phyloP scores from a whole-genome alignment of 2,888 invertebrate genomes.

The Gerris lacustris region DNA sequence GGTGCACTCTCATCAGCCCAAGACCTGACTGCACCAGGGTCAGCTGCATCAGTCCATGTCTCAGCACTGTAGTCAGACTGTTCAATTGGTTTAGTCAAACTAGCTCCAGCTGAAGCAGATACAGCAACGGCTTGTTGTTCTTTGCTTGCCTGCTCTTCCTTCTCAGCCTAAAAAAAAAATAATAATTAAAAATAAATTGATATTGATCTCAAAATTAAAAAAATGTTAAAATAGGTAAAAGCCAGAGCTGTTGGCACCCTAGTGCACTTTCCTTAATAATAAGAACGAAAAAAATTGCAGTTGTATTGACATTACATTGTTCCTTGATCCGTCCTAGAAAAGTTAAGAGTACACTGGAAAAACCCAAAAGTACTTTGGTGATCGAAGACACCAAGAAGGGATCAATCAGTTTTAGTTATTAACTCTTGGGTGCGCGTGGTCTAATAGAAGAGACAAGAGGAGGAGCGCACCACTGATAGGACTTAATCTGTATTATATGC shows the following conservation, averaged over 20 bases:
- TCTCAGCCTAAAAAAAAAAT: background rate
- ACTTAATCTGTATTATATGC: too few species aligned
- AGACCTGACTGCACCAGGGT: background rate
- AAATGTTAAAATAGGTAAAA: background rate
- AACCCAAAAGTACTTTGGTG: too few species aligned
- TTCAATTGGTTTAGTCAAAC: background rate
- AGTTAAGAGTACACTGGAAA: too few species aligned
- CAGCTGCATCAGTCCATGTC: background rate
- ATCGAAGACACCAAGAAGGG: too few species aligned
- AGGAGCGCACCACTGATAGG: too few species aligned
- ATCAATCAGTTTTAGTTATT: too few species aligned
- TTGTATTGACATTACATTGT: too few species aligned
- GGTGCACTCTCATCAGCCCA: slow-evolving; percentile 3
- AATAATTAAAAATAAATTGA: too few species aligned
- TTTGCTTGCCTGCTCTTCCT: slow-evolving; percentile 5
- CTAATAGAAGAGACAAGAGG: too few species aligned
- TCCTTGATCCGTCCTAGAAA: too few species aligned
- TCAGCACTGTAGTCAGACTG: background rate
- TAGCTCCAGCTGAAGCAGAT: background rate
- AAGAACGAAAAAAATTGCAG: background rate
- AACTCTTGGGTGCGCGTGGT: too few species aligned
- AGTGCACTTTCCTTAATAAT: background rate
- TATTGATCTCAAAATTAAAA: background rate
- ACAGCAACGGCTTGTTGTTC: background rate
- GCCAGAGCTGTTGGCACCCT: background rate